Base-by-base conservation (phyloP, 2,888 invertebrate genomes). In the Gymnocheta viridis region DNA sequence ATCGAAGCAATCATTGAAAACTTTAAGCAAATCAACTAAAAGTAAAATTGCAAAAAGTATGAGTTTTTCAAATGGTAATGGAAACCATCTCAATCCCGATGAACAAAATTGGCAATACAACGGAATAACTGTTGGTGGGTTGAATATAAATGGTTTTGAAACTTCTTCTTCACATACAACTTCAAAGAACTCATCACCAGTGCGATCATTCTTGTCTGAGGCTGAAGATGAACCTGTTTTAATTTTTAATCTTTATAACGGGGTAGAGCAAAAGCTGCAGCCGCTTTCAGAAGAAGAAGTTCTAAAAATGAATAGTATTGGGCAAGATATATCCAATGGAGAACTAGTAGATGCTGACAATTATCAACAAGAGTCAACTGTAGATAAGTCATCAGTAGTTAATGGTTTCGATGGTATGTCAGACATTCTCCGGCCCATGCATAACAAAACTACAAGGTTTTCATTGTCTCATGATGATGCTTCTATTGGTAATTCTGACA, bases 391-490 rank as follows among this genome's bases (percentile, higher is more conserved):
- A 7, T 88, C 88, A 0, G 85, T 86, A n/a, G 87, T 82, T n/a
- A 87, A 87, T 80, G 87, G 87, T 9, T 86, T 86, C n/a, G 91
- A 90, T 77, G 90, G 89, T 0, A 88, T 91, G 86, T 87, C 89
- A 2, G 86, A 87, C 60, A 91, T 92, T 3, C 89, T 92, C 38
- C 90, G 91, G 29, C 91, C 92, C 41, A 89, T 93, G 6, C 92
- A 92, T 78, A 94, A 93, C 87, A 95, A 95, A 88, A 92, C 94
- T 0, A 94, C 94, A 12, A 92, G 94, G 83, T 98, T 98, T 92
- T 97, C 97, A 0, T 93, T 96, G 60, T 97, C 96, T 0, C 96
- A 96, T 89, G 98, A 98, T 89, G 98, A 98, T 91, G 98, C 97
- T 24, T 98, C 96, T 0, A 95, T 97, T 76, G 97, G 97, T 14